These are phyloP conservation scores for Chondrosia reniformis DNA, from an alignment of 37 sponge, comb jelly and placozoan genomes.

Conservation along the genomic window DNA sequence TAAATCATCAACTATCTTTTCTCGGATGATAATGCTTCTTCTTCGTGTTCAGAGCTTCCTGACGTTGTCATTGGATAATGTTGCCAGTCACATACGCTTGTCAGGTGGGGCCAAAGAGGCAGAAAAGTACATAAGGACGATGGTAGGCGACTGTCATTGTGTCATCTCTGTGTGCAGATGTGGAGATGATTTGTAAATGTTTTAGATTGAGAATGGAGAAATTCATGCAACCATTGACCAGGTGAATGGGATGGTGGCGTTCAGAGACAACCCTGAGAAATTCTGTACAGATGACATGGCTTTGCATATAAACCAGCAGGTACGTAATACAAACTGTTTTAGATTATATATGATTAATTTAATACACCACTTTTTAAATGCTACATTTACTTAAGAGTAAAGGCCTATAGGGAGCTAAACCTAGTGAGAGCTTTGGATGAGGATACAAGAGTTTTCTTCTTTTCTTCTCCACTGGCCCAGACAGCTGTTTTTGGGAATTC, in stretches of 20 bases:
- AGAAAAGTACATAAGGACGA: slow-evolving; percentile 81
- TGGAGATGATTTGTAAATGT: neutral
- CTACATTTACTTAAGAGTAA: too few relatives aligned
- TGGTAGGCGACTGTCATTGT: slow-evolving; percentile 48
- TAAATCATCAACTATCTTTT: neutral
- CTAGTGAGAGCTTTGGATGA: too few relatives aligned
- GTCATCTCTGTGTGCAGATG: neutral
- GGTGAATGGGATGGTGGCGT: slow-evolving; percentile 69
- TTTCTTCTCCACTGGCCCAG: too few relatives aligned
- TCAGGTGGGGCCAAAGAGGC: slow-evolving; percentile 59
- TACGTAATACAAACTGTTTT: too few relatives aligned
- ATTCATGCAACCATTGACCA: slow-evolving; percentile 88
- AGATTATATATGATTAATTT: too few relatives aligned
- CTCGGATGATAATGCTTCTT: neutral
- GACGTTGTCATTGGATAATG: slow-evolving; percentile 78
- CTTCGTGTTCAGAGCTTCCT: slow-evolving; percentile 66
- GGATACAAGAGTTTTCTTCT: too few relatives aligned
- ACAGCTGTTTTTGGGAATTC: too few relatives aligned
- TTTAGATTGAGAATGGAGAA: slow-evolving; percentile 85
- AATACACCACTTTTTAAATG: too few relatives aligned
- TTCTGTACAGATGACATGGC: slow-evolving; percentile 47
- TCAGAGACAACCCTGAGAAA: slow-evolving; percentile 72
- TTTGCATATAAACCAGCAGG: slow-evolving; percentile 40
- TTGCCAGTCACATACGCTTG: slow-evolving; percentile 57
- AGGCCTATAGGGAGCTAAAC: too few relatives aligned